Base-by-base conservation (phyloP, 2,113 vertebrate genomes). In the Dascyllus trimaculatus region DNA sequence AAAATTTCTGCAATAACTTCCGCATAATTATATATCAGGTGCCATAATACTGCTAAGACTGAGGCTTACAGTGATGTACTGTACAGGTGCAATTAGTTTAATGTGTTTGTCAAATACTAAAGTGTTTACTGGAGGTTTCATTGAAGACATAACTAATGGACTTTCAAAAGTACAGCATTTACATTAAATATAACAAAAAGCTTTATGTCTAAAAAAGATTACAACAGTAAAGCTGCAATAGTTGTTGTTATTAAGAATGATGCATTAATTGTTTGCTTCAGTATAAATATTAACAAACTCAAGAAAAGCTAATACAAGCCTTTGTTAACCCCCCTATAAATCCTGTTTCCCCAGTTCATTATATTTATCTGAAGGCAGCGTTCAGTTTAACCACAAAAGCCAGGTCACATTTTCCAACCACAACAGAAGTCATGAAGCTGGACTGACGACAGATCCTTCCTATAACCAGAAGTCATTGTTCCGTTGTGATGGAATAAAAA, bases 321-420 rank as follows among this genome's bases (percentile, higher is more conserved):
- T 51, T 60, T 38, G 40, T 52, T 68, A 60, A 81, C 75, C 53
- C 43, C 13, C 5, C 4, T 32, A 64, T 64, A 60, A 71, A 72
- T 73, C 21, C 35, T 13, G 6, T 43, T 77, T 57, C n/a, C 29
- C 8, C 40, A 57, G 25, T 59, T 61, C 32, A n/a, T 40, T 32
- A 63, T 46, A 75, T 61, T n/a, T 53, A 65, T 67, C 80, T 76
- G 54, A 52, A 65, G 40, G 57, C 14, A 63, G n/a, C 59, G 54
- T 78, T 57, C 5, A 62, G 45, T 62, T 53, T 2, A 69, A 56
- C 49, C 35, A n/a, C 46, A 75, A 78, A 78, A 65, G 40, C 43
- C 32, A 67, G 71, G 66, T 75, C 70, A 75, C 18, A 62, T 67
- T 88, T 87, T 90, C 80, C 77, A 63, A 73, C 71, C 59, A 69